Conservation (phyloP, 2,797 vertebrate genomes). For the Notolepis coatsorum region DNA sequence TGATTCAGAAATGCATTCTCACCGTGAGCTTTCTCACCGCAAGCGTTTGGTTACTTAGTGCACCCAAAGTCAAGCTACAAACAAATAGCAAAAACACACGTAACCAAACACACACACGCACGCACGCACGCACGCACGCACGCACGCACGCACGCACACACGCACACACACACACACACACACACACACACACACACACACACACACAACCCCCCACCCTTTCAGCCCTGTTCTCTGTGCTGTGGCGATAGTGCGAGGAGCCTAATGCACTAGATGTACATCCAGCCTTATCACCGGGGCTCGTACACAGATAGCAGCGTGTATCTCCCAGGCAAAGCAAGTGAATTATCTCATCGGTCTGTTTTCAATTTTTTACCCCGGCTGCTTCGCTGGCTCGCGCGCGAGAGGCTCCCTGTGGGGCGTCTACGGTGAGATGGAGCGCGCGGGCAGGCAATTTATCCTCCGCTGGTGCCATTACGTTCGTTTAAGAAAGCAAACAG, state of each 20-base stretch:
- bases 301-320: conserved; percentile 66
- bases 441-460: conserved; percentile 78
- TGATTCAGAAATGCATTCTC: no score
- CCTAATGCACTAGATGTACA: conserved; percentile 62
- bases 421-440: conserved; percentile 73
- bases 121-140: no score
- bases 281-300: conserved; percentile 63
- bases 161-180: neutral
- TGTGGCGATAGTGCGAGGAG: conserved; percentile 44
- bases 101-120: no score
- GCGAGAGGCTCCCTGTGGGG: conserved; percentile 71
- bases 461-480: conserved; percentile 80
- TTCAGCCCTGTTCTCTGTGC: conserved; percentile 25
- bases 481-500: conserved; percentile 85
- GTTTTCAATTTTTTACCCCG: conserved; percentile 60
- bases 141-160: neutral
- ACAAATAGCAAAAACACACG: neutral
- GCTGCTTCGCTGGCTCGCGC: conserved; percentile 15
- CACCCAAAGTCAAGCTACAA: no score
- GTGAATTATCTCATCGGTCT: conserved; percentile 74
- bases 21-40: no score
- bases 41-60: no score
- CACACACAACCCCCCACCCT: conserved; percentile 23
- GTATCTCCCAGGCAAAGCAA: conserved; percentile 73
- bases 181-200: neutral